Evolutionary conservation across 2,888 invertebrate species (phyloP).

Genomic region (Lasioglossum villosulum): DNA sequence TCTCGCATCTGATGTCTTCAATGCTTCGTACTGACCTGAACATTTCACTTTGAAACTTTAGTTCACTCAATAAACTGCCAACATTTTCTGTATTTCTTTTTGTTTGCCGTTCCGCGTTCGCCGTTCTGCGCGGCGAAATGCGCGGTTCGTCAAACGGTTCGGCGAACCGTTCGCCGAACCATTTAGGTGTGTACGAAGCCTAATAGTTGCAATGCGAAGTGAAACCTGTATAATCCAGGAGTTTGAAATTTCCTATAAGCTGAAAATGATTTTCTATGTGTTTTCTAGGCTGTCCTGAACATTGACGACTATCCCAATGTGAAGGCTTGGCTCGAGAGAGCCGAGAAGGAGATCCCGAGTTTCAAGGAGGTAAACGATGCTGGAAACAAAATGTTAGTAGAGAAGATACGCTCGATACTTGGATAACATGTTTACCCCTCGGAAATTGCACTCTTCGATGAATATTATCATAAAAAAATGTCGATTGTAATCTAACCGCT

Average conservation of each 20-base stretch:
- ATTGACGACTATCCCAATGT: constrained; percentile 86
- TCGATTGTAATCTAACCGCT: neutral
- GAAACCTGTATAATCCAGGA: neutral
- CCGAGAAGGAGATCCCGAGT: constrained; percentile 86
- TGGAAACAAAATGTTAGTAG: constrained; percentile 45
- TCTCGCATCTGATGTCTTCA: no score
- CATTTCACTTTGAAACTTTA: no score
- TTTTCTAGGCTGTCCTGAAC: constrained; percentile 52
- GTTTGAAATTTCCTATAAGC: neutral
- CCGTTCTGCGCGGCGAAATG: no score
- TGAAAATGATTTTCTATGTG: neutral
- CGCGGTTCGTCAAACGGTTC: no score
- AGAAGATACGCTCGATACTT: neutral
- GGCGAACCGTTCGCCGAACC: no score
- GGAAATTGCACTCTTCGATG: neutral
- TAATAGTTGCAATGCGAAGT: neutral
- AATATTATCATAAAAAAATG: neutral
- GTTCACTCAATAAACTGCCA: no score
- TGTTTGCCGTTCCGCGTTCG: no score
- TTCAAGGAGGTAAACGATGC: constrained; percentile 67
- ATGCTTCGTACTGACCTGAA: no score
- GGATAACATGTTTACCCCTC: neutral
- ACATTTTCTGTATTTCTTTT: no score
- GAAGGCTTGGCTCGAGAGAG: constrained; percentile 87
- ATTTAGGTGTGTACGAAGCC: no score